Conservation (phyloP, 2,888 invertebrate genomes). For the Pemphredon lugubris region DNA sequence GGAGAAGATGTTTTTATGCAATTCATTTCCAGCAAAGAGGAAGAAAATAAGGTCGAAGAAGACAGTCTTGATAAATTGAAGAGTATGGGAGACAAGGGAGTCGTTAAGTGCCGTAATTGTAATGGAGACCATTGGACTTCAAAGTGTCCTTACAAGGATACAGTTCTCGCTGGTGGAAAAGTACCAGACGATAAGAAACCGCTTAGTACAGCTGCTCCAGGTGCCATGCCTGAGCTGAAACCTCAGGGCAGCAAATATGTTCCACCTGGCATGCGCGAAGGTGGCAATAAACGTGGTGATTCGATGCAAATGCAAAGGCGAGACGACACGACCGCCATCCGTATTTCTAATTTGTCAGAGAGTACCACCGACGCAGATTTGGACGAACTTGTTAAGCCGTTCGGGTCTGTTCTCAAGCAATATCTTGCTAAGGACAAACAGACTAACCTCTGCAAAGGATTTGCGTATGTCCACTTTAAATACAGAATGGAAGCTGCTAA, state of each 20-base stretch:
- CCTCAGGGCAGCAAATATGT: constrained; percentile 88
- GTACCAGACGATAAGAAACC: constrained; percentile 80
- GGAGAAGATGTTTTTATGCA: constrained; percentile 98
- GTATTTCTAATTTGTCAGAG: constrained; percentile 98
- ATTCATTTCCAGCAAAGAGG: constrained; percentile 93
- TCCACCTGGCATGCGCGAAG: constrained; percentile 94
- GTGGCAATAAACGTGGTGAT: constrained; percentile 88
- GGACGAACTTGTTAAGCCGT: constrained; percentile 96
- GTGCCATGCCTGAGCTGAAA: constrained; percentile 73
- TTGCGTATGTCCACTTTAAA: constrained; percentile 99
- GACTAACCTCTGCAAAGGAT: constrained; percentile 95
- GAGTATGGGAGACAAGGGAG: constrained; percentile 85
- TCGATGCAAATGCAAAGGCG: constrained; percentile 86
- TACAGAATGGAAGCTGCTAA: constrained; percentile 94
- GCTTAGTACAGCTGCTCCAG: constrained; percentile 68
- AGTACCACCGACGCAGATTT: constrained; percentile 97
- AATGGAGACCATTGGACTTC: constrained; percentile 99
- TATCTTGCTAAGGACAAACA: constrained; percentile 97
- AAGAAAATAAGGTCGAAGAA: constrained; percentile 93
- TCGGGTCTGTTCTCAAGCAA: constrained; percentile 95
- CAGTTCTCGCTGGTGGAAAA: constrained; percentile 86
- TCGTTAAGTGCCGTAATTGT: constrained; percentile 94
- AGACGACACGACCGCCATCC: constrained; percentile 94
- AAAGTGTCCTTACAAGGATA: constrained; percentile 98
- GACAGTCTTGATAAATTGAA: constrained; percentile 92